Evolutionary conservation across 2,888 invertebrate genomes (phyloP), one percentile per base, ranked within the genome.

Genomic region (Drosophila crucigera): DNA sequence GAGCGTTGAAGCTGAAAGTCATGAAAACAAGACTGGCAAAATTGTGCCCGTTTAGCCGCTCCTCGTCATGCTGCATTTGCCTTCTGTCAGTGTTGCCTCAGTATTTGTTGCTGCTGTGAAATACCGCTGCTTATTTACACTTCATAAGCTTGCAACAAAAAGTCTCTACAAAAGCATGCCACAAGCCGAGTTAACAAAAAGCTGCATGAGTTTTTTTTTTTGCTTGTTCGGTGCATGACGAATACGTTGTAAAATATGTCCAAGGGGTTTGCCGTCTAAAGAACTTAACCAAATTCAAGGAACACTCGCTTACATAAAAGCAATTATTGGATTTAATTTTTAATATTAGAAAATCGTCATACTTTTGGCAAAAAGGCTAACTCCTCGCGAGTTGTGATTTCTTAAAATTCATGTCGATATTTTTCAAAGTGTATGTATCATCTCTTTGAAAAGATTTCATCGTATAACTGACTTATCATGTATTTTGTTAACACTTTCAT

Each of bases 111-210:
- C 59, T 68, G 76, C 76, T 76, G 84, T 81, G 85, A 84, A 87
- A 84, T 85, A 80, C 80, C 69, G 80, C 78, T 69, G 86, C 82
- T 85, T 88, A 88, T 85, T 85, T 88, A 85, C 84, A 88, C 84
- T 88, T 85, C 78, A 88, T 85, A 88, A 83, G 82, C 72, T 82
- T 71, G 75, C 70, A 82, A 73, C 79, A 74, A 76, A 83, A 74
- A 47, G 47, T 14, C 9, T 39, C 14, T 14, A 16, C 47, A 22
- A 47, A 47, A 74, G 35, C 39, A 52, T 35, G 58, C 41, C 41
- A 22, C 60, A 68, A 68, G 60, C 65, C 43, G 35, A 68, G 68
- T 35, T 50, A 64, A 35, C 52, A 53, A 52, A 49, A 49, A 52
- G 53, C 25, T 47, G 58, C 47, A 33, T 65, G 71, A 62, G 35